These are phyloP conservation scores for Craterocephalus amniculus DNA, from an alignment of 2,797 vertebrate genomes.

Conservation along the genomic window DNA sequence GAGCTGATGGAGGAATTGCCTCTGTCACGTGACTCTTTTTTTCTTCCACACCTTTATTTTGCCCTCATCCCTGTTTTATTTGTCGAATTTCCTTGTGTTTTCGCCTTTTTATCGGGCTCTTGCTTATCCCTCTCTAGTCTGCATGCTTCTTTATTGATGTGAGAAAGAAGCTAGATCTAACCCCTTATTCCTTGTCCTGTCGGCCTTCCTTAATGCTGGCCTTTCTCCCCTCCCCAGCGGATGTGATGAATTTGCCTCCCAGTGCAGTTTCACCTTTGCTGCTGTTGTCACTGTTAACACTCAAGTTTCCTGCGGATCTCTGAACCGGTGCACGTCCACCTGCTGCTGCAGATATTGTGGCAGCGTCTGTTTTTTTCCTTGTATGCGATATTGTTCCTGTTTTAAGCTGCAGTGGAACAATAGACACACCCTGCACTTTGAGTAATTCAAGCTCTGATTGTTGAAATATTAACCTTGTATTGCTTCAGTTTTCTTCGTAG, in stretches of 20 bases:
- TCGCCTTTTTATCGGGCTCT: conserved; percentile 9
- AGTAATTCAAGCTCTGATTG: neutral
- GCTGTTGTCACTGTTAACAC: conserved; percentile 2
- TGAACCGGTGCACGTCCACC: conserved; percentile 7
- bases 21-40: conserved; percentile 21
- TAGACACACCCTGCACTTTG: neutral
- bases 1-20: conserved; percentile 42
- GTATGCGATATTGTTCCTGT: neutral
- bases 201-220: conserved; percentile 5
- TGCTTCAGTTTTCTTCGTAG: neutral
- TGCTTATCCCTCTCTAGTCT: neutral
- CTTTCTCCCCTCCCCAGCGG: conserved; percentile 5
- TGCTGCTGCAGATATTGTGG: neutral
- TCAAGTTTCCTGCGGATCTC: conserved; percentile 1
- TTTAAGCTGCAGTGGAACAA: conserved; percentile 3
- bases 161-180: neutral
- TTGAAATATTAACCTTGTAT: neutral
- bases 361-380: neutral
- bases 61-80: neutral
- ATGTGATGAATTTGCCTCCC: conserved; percentile 26
- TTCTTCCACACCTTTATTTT: neutral
- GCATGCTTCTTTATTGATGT: neutral
- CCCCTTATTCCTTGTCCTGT: conserved; percentile 8
- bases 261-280: conserved; percentile 10
- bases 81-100: neutral